These are phyloP conservation scores for Pterostichus madidus DNA, from an alignment of 2,888 invertebrate species.

Conservation along the genomic window DNA sequence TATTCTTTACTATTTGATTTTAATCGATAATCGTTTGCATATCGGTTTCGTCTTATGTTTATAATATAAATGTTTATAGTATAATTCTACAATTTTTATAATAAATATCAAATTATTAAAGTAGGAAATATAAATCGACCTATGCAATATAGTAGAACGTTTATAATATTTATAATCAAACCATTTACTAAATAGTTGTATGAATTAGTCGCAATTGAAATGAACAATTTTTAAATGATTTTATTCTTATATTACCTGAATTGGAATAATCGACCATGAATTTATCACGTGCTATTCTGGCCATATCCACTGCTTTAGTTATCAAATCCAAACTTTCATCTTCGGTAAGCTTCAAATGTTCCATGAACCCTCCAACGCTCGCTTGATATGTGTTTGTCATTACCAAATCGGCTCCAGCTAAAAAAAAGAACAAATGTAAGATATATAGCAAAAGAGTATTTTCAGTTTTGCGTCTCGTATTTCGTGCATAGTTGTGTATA, in stretches of 20 bases:
- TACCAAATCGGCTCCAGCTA: slow-evolving; percentile 92
- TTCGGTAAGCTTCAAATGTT: slow-evolving; percentile 85
- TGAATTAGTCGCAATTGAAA: too few species aligned
- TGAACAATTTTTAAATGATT: too few species aligned
- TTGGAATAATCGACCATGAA: slow-evolving; percentile 81
- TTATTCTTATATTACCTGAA: slow-evolving; percentile 71
- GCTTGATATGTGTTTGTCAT: slow-evolving; percentile 95
- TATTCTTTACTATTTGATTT: too few species aligned
- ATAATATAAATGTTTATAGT: too few species aligned
- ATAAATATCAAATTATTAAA: too few species aligned
- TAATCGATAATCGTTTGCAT: too few species aligned
- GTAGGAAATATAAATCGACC: too few species aligned
- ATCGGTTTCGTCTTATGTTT: too few species aligned
- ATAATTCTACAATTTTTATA: too few species aligned
- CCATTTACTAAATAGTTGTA: too few species aligned
- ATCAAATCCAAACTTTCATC: slow-evolving; percentile 87
- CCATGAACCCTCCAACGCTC: slow-evolving; percentile 86
- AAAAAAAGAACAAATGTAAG: slow-evolving; percentile 70
- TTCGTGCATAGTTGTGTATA: neutral
- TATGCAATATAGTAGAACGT: too few species aligned
- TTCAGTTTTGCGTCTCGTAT: neutral
- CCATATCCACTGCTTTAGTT: slow-evolving; percentile 85
- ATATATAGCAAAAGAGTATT: neutral
- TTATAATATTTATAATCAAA: too few species aligned
- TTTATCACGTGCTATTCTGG: slow-evolving; percentile 84